Percentiles rank a stretch among this genome's conserved stretches.
Conservation (phyloP, 2,888 invertebrate species). For the Balanococcus diminutus region DNA sequence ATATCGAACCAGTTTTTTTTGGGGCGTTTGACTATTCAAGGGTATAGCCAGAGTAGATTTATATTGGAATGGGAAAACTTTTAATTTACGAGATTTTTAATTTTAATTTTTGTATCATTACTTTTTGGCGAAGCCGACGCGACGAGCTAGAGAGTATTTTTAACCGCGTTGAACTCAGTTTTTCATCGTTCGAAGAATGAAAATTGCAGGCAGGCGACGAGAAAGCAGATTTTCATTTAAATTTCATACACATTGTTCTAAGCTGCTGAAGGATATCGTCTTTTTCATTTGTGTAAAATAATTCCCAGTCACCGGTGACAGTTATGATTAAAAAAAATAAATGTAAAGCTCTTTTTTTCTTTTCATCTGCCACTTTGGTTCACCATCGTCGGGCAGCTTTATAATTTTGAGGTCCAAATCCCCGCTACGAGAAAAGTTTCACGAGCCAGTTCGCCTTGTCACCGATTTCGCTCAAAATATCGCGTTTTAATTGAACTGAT, state of each 20-base stretch:
- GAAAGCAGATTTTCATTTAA: neutral
- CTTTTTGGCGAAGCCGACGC: neutral
- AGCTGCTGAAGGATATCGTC: neutral
- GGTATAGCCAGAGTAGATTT: neutral
- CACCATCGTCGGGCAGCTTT: neutral
- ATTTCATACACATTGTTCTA: neutral
- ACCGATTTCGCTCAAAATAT: neutral
- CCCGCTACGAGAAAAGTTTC: neutral
- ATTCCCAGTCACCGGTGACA: neutral
- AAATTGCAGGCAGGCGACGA: neutral
- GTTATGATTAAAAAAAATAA: neutral
- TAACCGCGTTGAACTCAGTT: neutral
- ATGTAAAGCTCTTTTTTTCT: neutral
- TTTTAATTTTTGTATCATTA: neutral
- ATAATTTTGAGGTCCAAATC: neutral
- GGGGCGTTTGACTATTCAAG: neutral
- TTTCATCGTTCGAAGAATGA: neutral
- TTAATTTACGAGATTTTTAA: neutral
- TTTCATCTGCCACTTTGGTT: neutral
- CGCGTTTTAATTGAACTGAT: slow-evolving; percentile 10
- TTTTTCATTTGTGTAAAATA: neutral
- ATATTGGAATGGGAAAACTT: neutral
- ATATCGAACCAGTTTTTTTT: slow-evolving; percentile 20
- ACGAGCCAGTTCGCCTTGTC: slow-evolving; percentile 11
- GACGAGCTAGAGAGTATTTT: neutral